Conservation (phyloP, 1,140 invertebrate species). For the Hypsibius dujardini region DNA sequence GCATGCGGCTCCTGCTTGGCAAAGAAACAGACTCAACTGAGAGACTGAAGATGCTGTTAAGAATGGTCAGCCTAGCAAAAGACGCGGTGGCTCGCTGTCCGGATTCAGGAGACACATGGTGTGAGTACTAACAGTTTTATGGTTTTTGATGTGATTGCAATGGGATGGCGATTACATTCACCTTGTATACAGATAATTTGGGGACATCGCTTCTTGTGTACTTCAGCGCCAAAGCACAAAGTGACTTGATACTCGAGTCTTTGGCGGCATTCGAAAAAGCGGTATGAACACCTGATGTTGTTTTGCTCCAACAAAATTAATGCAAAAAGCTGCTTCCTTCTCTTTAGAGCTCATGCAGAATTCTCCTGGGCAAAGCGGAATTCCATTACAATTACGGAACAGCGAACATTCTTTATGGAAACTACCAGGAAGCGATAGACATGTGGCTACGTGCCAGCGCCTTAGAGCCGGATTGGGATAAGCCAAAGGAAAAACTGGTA, state of each 20-base stretch:
- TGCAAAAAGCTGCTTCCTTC: background rate
- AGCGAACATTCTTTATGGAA: background rate
- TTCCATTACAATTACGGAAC: slow-evolving; percentile 13
- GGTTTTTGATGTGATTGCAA: background rate
- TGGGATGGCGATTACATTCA: too few relatives aligned
- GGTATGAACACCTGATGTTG: background rate
- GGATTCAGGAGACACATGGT: background rate
- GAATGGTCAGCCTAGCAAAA: background rate
- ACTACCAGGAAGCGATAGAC: slow-evolving; percentile 5
- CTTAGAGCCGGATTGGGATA: background rate
- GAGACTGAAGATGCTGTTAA: background rate
- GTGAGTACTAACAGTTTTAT: background rate
- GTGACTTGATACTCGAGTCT: background rate
- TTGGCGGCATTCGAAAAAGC: background rate
- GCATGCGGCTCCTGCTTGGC: background rate
- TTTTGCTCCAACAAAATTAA: background rate
- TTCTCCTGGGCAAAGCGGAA: background rate
- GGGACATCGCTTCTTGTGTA: background rate
- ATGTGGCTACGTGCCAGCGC: background rate
- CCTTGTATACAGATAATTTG: background rate
- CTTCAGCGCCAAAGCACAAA: background rate
- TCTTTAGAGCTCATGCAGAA: background rate
- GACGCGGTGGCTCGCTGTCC: background rate
- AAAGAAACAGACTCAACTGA: background rate
- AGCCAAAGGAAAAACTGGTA: background rate